These are phyloP conservation scores for Crocodylus rhombifer DNA, from an alignment of 2,797 vertebrate species.

Conservation along the genomic window DNA sequence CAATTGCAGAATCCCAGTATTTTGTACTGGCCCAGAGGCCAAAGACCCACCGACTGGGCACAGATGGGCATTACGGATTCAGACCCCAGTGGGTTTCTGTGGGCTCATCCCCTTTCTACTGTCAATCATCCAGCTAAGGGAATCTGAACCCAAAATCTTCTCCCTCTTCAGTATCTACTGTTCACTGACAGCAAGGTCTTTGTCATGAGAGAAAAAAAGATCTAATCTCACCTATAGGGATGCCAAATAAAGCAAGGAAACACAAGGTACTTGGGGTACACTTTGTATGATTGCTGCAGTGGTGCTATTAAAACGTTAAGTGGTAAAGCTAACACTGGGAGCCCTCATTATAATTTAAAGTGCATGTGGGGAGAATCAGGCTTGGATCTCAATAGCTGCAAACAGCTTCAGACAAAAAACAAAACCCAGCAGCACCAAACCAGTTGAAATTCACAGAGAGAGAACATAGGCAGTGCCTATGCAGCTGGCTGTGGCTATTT, in stretches of 20 bases:
- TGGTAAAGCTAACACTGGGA: background rate
- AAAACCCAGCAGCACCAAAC: background rate
- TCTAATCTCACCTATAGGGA: background rate
- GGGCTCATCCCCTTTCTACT: background rate
- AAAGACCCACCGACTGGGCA: background rate
- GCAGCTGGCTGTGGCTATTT: background rate
- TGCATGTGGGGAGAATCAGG: accelerated
- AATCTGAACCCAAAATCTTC: background rate
- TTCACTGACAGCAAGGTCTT: background rate
- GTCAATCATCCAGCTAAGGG: background rate
- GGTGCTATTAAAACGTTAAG: background rate
- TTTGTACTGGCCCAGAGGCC: background rate
- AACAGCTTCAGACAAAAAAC: background rate
- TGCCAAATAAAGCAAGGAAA: background rate
- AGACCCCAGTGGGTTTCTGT: background rate
- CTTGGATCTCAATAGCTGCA: background rate
- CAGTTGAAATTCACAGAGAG: background rate
- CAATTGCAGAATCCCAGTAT: background rate
- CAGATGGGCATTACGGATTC: background rate
- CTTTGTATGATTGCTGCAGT: background rate
- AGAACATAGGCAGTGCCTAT: background rate
- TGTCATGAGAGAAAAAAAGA: background rate
- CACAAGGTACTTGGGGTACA: background rate
- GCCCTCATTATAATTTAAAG: background rate
- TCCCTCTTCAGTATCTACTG: background rate